Conservation (phyloP, 2,888 invertebrate genomes). For the Ophion ellenae region DNA sequence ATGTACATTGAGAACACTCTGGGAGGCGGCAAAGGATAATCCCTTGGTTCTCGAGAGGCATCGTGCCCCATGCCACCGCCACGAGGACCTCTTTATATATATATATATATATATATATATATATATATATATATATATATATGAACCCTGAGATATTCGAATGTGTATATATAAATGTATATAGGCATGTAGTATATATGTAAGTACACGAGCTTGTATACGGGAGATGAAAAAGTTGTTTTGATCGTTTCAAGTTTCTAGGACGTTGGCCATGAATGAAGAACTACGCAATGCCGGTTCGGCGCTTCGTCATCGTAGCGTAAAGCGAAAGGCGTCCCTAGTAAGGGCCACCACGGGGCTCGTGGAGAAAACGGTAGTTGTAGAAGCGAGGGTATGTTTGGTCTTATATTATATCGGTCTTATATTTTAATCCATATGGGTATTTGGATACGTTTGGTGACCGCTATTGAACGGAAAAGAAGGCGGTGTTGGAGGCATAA, state of each 20-base stretch:
- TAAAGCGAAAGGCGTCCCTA: conserved; percentile 5
- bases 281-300: conserved; percentile 58
- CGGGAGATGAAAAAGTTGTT: conserved; percentile 79
- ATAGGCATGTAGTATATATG: conserved; percentile 20
- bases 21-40: conserved; percentile 58
- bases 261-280: conserved; percentile 80
- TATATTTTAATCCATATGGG: background rate
- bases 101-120: background rate
- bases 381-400: conserved; percentile 3
- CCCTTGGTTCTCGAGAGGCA: conserved; percentile 61
- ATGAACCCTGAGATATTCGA: background rate
- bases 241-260: conserved; percentile 82
- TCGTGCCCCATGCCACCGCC: conserved; percentile 27
- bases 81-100: conserved; percentile 2
- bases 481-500: background rate
- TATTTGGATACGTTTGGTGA: background rate
- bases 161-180: background rate
- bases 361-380: background rate
- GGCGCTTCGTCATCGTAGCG: conserved; percentile 10
- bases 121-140: background rate
- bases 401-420: background rate
- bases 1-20: conserved; percentile 22
- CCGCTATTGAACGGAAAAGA: background rate
- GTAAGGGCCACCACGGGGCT: conserved; percentile 10
- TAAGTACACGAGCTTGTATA: conserved; percentile 24